These are phyloP conservation scores for human (Homo sapiens) DNA, from an alignment of 2,113 vertebrate species.

Conservation along the genomic window DNA sequence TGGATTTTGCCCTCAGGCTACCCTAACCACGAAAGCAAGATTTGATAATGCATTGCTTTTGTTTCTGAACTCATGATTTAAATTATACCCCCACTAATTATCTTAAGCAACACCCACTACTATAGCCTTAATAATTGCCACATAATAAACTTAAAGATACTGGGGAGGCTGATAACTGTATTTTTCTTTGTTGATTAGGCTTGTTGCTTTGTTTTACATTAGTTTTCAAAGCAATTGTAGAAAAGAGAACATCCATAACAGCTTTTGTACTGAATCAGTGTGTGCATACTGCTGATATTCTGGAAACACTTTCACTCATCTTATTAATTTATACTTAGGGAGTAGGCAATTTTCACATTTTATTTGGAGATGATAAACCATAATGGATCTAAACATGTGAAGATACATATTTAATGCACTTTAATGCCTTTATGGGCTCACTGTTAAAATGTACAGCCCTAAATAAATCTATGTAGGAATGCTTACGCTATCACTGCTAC, in stretches of 20 bases:
- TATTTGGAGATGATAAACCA: constrained; percentile 68
- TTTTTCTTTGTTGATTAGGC: not conserved
- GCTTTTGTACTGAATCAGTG: constrained; percentile 3
- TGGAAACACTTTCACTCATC: constrained; percentile 1
- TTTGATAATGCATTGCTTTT: constrained; percentile 27
- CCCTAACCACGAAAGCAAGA: not conserved
- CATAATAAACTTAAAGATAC: not conserved
- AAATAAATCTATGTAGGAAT: constrained; percentile 52
- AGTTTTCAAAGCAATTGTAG: constrained; percentile 13
- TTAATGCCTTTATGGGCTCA: constrained; percentile 71
- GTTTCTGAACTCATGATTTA: not conserved
- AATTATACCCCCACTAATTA: not conserved
- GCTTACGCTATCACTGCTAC: constrained; percentile 5
- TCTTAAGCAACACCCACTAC: not conserved
- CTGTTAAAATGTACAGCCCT: constrained; percentile 54
- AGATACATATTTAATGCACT: constrained; percentile 72
- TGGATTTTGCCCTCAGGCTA: not conserved
- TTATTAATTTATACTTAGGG: constrained; percentile 66
- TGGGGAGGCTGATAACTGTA: not conserved
- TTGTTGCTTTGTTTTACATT: constrained; percentile 38
- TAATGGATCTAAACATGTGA: constrained; percentile 69
- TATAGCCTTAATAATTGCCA: not conserved
- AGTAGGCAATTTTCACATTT: constrained; percentile 59
- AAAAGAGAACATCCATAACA: constrained; percentile 14
- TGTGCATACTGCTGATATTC: constrained; percentile 7